Evolutionary conservation across 1,140 invertebrate species (phyloP), one percentile per base, ranked within the genome.

Genomic region (Tetragonula clypearis): DNA sequence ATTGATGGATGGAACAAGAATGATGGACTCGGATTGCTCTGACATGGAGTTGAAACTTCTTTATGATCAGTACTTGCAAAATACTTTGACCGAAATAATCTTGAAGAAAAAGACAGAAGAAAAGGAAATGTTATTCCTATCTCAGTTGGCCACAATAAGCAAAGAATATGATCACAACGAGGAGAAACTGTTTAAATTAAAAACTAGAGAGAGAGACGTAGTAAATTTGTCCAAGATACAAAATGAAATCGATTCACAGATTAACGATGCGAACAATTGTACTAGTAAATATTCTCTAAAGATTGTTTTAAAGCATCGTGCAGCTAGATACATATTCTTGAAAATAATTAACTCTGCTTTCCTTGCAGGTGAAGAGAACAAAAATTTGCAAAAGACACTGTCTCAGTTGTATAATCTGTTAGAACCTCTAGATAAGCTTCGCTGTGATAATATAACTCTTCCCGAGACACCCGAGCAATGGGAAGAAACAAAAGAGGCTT

Each of bases 61-160:
- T 14, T 93, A 92, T 5, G 86, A 92, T 55, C 82, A 89, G 72
- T 92, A 92, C 72, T 79, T 92, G 5, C 88, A 87, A 58, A 74
- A 75, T 2, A 72, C 80, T 12, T 77, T 88, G 86, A 69, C 58
- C 21, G 85, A 92, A 69, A 68, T 88, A 26, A 66, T 92, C 26
- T 35, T 91, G 14, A 85, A 88, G 41, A 89, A 89, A 11, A 92
- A 90, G 65, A n/a, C 58, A 9, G 30, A 89, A 12, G 84, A 91
- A 41, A 86, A 73, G 12, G 82, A 87, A 21, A 81, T 86, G 23
- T 58, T 69, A 14, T 83, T 88, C 26, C 4, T 86, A 0, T 83
- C 30, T 2, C 90, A 92, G 56, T 82, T 92, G 26, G 86, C 86
- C 14, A 83, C 86, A 9, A 71, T 92, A 62, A 62, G 72, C 11